Evolutionary conservation across 2,888 invertebrate genomes (phyloP), one percentile per base, ranked within the genome.

Genomic region (Palloptera scutellata): DNA sequence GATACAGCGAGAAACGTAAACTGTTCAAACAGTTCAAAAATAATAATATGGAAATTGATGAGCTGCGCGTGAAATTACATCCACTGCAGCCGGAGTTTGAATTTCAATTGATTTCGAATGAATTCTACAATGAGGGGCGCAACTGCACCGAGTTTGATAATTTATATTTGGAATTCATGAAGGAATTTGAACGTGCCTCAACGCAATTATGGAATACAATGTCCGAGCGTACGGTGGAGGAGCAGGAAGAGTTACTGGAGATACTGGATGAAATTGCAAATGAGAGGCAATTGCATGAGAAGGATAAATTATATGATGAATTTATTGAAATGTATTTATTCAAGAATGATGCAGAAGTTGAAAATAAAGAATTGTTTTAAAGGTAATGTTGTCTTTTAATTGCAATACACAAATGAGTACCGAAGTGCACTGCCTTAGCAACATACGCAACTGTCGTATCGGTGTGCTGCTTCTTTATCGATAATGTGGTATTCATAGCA

Each of bases 241-340:
- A 73, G 19, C 68, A 75, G 15, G 61, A 71, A 51, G 76, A 76
- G 17, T 41, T 76, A 59, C 53, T 75, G 64, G 72, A 73, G 42
- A 67, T 75, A 43, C 66, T 76, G 8, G 68, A 72, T 68, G 76
- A 75, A 59, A 76, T 76, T 43, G 55, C 69, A 1, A 71, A 71
- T 1, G 76, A 75, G 45, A 57, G 54, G 20, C 67, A 74, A 10
- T 48, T 76, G 20, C 64, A 65, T 12, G 72, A 72, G 58, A 73
- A 71, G 61, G 76, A 76, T 65, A 76, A 76, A 70, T 62, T 76
- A 5, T 76, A 74, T 54, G 76, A 76, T 69, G 76, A 76, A 65
- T 76, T 76, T 61, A 76, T 76, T 69, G 76, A 74, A 60, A 74
- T 70, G 71, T 76, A 70, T 70, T 66, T 76, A 41, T 76, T 76